Percentiles rank a stretch among this genome's conserved stretches.
Conservation (phyloP, 1,140 invertebrate species). For the Drosophila athabasca region DNA sequence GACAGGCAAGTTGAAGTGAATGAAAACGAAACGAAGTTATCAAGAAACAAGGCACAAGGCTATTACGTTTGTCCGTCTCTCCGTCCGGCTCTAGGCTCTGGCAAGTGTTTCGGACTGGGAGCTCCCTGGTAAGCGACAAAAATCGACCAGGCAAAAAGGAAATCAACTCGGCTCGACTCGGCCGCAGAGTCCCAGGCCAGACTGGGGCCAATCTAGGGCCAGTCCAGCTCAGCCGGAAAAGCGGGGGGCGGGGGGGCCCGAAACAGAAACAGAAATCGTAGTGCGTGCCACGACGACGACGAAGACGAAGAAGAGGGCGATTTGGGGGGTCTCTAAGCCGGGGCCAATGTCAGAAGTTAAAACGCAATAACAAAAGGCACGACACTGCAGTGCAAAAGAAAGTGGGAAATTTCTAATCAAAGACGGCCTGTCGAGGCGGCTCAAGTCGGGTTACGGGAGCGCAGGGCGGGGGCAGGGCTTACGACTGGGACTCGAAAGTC, state of each 20-base stretch:
- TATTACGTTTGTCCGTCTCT: conserved; percentile 54
- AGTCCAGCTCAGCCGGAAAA: conserved; percentile 28
- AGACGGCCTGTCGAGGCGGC: conserved; percentile 32
- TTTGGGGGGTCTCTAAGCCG: conserved; percentile 38
- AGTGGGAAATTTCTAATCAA: conserved; percentile 78
- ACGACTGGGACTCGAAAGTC: conserved; percentile 18
- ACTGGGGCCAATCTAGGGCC: conserved; percentile 5
- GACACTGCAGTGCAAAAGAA: conserved; percentile 40
- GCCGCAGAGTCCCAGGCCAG: conserved; percentile 17
- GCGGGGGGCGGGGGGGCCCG: background rate
- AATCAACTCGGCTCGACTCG: conserved; percentile 6
- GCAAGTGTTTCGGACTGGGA: conserved; percentile 52
- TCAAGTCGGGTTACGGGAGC: conserved; percentile 42
- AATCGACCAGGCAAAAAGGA: conserved; percentile 7
- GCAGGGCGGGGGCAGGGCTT: conserved; percentile 15
- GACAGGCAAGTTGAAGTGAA: conserved; percentile 59
- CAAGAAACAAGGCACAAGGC: conserved; percentile 60
- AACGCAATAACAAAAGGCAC: conserved; percentile 40
- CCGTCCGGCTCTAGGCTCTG: conserved; percentile 14
- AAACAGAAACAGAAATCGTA: conserved; percentile 53
- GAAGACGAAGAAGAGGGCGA: conserved; percentile 37
- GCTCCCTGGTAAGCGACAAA: background rate
- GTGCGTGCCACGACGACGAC: conserved; percentile 49
- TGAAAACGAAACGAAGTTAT: conserved; percentile 76
- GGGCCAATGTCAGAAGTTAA: conserved; percentile 72